These are phyloP conservation scores for Babylonia areolata DNA, from an alignment of 1,140 invertebrate species.

Conservation along the genomic window DNA sequence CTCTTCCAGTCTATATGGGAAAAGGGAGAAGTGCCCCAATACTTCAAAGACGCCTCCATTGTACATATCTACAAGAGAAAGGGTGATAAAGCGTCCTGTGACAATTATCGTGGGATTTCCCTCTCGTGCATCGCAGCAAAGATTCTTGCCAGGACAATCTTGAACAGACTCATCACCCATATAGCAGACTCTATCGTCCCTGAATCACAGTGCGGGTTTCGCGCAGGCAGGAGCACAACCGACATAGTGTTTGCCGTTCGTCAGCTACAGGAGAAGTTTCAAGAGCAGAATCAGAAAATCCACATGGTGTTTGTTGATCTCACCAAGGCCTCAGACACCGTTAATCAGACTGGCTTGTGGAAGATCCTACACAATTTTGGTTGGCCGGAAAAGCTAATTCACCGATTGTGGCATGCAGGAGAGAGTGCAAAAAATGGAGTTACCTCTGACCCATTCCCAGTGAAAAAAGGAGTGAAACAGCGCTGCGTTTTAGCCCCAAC, in stretches of 20 bases:
- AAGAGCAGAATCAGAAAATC: background rate
- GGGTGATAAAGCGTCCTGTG: too few relatives aligned
- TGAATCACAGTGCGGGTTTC: conserved; percentile 37
- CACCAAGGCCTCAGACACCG: too few relatives aligned
- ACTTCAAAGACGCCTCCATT: conserved; percentile 47
- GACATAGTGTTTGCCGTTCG: conserved; percentile 33
- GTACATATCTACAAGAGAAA: too few relatives aligned
- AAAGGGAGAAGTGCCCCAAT: conserved; percentile 19
- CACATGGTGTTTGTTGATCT: background rate
- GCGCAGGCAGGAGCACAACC: conserved; percentile 1
- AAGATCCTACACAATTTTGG: conserved; percentile 34
- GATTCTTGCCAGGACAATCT: too few relatives aligned
- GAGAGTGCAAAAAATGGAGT: conserved; percentile 18
- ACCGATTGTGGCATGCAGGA: background rate
- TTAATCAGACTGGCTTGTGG: background rate
- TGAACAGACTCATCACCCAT: too few relatives aligned
- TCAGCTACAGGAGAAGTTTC: conserved; percentile 32
- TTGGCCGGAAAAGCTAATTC: conserved; percentile 41
- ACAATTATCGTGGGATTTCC: too few relatives aligned
- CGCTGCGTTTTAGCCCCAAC: conserved; percentile 33
- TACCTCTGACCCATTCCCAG: conserved; percentile 18
- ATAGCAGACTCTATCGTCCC: conserved; percentile 3
- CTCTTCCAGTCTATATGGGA: background rate
- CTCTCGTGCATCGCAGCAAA: too few relatives aligned
- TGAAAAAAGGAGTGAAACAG: conserved; percentile 21